Conservation (phyloP, 2,113 vertebrate species). For the Chunga burmeisteri region DNA sequence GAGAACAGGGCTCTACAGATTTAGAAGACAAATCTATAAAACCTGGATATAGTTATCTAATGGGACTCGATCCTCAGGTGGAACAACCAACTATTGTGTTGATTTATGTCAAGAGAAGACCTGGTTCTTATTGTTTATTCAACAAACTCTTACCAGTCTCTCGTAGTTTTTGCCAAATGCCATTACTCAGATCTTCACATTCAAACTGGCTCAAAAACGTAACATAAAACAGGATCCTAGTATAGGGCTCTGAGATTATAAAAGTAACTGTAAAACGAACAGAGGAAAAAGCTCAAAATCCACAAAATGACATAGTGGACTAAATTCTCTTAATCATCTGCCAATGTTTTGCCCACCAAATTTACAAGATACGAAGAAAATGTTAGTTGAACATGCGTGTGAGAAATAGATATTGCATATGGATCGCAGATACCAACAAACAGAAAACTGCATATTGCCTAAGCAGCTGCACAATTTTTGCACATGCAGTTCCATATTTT, state of each 20-base stretch:
- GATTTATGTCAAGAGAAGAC: not conserved
- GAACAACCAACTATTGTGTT: not conserved
- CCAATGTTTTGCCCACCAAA: conserved; percentile 19
- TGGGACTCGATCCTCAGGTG: not conserved
- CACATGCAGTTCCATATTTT: conserved; percentile 35
- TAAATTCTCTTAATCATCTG: not conserved
- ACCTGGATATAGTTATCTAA: not conserved
- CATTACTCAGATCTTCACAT: not conserved
- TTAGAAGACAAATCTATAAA: not conserved
- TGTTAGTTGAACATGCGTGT: not conserved
- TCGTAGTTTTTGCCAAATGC: not conserved
- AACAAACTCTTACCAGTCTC: not conserved
- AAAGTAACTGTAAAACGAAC: not conserved
- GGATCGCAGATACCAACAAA: not conserved
- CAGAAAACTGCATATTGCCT: not conserved
- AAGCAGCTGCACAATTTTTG: conserved; percentile 5
- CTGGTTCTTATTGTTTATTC: not conserved
- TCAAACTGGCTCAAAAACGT: not conserved
- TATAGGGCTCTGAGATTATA: not conserved
- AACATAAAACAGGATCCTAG: not conserved
- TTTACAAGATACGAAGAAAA: not conserved
- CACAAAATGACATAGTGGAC: not conserved
- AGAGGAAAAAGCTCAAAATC: not conserved
- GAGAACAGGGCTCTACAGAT: not conserved
- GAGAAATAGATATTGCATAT: not conserved